Evolutionary conservation across 2,888 invertebrate genomes (phyloP), one percentile per base, ranked within the genome.

Genomic region (Resseliella maxima): DNA sequence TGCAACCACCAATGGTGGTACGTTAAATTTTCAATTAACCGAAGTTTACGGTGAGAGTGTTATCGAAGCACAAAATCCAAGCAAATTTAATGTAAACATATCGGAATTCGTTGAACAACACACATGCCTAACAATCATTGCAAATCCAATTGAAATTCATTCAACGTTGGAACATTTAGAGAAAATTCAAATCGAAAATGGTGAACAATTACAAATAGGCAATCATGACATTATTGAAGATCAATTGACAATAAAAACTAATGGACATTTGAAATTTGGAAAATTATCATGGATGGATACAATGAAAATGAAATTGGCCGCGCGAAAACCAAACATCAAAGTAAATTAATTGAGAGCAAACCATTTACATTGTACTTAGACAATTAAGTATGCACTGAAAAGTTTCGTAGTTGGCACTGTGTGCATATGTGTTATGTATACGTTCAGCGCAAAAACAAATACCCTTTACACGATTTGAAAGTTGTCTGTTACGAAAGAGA

Each of bases 221-320:
- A 88, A 87, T 46, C 88, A 89, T 41, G 86, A 87, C 6, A 88
- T 89, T 27, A 88, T 88, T 27, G 86, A 88, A n/a, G 89, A 89
- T 86, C 88, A 88, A 86, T 88, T 89, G 41, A 64, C 87, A 10
- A 88, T 91, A 10, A 87, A 87, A 36, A 89, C 89, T 50, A 89
- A 89, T 1, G 90, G 90, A 18, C 86, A 87, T 27, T 72, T 91
- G 0, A 89, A 88, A 2, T 86, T 91, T 18, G 91, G 91, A 12
- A 91, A 90, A 87, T 89, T 89, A 15, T 91, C 91, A 0, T 91
- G 91, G 91, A 89, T 88, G 64, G 91, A 91, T 45, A 89, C 88
- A 87, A 88, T 90, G 88, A 88, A 88, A 86, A 85, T 85, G 46
- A 85, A 85, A 54, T 31, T 54, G 12, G 10, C 31, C n/a, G 27